Conservation (phyloP, 2,888 invertebrate species). For the Cepaea hortensis region DNA sequence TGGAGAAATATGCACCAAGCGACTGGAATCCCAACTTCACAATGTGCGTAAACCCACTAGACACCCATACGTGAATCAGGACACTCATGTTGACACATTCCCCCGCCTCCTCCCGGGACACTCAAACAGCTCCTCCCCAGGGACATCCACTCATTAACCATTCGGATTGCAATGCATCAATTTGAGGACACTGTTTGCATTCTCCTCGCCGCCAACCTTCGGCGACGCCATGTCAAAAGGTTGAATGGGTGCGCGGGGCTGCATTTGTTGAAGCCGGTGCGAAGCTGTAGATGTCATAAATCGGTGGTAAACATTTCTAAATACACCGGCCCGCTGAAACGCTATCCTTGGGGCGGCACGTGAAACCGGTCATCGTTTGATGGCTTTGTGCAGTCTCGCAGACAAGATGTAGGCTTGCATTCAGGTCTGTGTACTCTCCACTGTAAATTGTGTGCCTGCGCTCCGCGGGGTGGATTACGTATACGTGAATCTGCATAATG, state of each 20-base stretch:
- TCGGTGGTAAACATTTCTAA: not conserved
- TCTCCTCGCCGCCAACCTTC: not conserved
- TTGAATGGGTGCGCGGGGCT: not conserved
- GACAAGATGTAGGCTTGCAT: not conserved
- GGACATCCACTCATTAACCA: not conserved
- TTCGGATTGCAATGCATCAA: not conserved
- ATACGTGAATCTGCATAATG: not conserved
- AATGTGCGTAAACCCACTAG: not conserved
- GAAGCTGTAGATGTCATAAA: not conserved
- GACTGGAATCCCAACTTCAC: not conserved
- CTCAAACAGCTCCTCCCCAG: not conserved
- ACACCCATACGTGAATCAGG: not conserved
- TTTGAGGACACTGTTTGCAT: not conserved
- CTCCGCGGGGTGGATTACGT: not conserved
- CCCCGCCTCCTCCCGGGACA: too few relatives aligned
- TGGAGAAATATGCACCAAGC: not conserved
- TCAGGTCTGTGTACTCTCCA: not conserved
- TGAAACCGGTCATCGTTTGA: slow-evolving; percentile 19
- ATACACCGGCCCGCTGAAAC: not conserved
- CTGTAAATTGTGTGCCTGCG: not conserved
- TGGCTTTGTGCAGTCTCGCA: not conserved
- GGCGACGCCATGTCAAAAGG: not conserved
- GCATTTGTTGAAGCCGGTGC: not conserved
- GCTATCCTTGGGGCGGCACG: not conserved
- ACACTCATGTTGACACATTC: not conserved